Conservation (phyloP, 2,888 invertebrate genomes). For the Mythimna impura region DNA sequence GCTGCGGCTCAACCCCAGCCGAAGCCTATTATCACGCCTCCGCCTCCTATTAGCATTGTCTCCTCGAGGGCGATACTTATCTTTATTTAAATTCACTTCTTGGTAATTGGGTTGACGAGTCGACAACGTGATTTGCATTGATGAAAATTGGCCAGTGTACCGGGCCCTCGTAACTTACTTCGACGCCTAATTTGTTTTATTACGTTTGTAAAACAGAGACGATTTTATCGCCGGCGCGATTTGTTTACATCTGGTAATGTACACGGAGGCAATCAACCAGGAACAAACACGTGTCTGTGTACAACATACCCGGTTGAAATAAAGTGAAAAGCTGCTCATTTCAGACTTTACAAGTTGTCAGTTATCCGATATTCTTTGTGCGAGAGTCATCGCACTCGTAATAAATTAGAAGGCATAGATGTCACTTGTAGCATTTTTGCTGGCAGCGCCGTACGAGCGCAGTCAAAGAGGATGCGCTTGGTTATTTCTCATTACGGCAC, state of each 20-base stretch:
- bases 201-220: constrained; percentile 81
- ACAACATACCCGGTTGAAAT: constrained; percentile 1
- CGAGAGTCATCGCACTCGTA: constrained; percentile 51
- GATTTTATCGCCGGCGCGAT: constrained; percentile 69
- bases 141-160: constrained; percentile 88
- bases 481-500: constrained; percentile 90
- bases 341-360: constrained; percentile 41
- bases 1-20: constrained; percentile 79
- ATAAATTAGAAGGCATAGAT: constrained; percentile 71
- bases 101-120: constrained; percentile 91
- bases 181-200: constrained; percentile 86
- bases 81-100: constrained; percentile 91
- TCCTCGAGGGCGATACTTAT: constrained; percentile 90
- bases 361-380: constrained; percentile 42
- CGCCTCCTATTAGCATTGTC: constrained; percentile 90
- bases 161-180: constrained; percentile 81
- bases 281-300: constrained; percentile 19
- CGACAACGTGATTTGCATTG: constrained; percentile 91
- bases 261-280: constrained; percentile 35
- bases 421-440: constrained; percentile 82
- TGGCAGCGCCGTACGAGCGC: constrained; percentile 77
- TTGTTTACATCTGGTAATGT: constrained; percentile 61
- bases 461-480: constrained; percentile 89
- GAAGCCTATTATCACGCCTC: constrained; percentile 89
- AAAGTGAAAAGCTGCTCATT: constrained; percentile 29